These are phyloP conservation scores for Plagodis dolabraria DNA, from an alignment of 2,888 invertebrate species.

Conservation along the genomic window DNA sequence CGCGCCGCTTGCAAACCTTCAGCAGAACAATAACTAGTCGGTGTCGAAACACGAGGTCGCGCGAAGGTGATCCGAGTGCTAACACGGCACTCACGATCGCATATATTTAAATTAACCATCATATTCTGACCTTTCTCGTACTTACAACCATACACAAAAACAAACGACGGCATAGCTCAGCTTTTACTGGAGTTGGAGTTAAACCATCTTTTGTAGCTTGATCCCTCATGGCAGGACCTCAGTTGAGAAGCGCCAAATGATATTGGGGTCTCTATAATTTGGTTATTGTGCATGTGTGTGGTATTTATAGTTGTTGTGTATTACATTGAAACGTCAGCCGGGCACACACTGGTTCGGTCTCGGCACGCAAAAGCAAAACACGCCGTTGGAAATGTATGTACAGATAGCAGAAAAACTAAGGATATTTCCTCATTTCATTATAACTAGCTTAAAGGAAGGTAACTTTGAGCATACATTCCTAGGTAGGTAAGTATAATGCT, in stretches of 20 bases:
- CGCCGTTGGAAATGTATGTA: slow-evolving; percentile 66
- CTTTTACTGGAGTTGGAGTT: slow-evolving; percentile 34
- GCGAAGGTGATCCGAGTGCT: slow-evolving; percentile 79
- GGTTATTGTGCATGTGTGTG: slow-evolving; percentile 46
- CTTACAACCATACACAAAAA: neutral
- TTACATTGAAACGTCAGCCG: slow-evolving; percentile 56
- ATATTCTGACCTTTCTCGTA: slow-evolving; percentile 3
- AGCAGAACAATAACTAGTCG: slow-evolving; percentile 77
- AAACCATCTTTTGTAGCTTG: slow-evolving; percentile 12
- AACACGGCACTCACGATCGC: slow-evolving; percentile 71
- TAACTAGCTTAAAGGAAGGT: neutral
- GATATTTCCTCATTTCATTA: slow-evolving; percentile 8
- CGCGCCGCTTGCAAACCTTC: slow-evolving; percentile 74
- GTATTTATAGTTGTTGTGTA: slow-evolving; percentile 53
- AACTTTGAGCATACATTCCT: no score
- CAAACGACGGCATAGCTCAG: slow-evolving; percentile 40
- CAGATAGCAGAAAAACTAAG: slow-evolving; percentile 24
- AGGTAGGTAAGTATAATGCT: no score
- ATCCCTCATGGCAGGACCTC: slow-evolving; percentile 6
- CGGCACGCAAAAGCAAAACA: slow-evolving; percentile 77
- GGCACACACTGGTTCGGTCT: slow-evolving; percentile 55
- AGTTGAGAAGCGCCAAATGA: slow-evolving; percentile 6
- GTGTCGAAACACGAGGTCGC: slow-evolving; percentile 82
- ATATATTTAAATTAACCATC: slow-evolving; percentile 50
- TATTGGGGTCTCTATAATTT: slow-evolving; percentile 16